Conservation (phyloP, 2,797 vertebrate species). For the Gephyroberyx darwinii region DNA sequence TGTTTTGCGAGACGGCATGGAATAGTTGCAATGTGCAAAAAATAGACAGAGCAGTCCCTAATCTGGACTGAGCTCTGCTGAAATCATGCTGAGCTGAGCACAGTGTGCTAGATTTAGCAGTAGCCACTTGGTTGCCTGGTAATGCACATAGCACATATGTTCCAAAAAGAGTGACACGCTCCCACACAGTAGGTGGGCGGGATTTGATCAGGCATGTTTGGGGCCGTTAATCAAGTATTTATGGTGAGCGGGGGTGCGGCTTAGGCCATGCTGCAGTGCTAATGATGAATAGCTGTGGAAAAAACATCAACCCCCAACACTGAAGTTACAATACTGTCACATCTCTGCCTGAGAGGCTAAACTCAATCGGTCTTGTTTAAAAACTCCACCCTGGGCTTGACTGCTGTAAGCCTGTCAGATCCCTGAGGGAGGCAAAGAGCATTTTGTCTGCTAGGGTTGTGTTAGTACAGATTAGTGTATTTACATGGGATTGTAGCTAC, state of each 20-base stretch:
- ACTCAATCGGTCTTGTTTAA: constrained; percentile 77
- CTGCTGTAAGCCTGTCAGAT: constrained; percentile 69
- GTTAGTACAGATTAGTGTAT: constrained; percentile 79
- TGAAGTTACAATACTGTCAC: constrained; percentile 68
- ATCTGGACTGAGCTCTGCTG: constrained; percentile 50
- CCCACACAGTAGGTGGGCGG: constrained; percentile 78
- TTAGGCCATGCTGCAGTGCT: constrained; percentile 65
- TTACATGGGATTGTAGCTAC: constrained; percentile 76
- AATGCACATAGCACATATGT: constrained; percentile 75
- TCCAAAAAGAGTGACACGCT: constrained; percentile 77
- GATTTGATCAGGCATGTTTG: constrained; percentile 78
- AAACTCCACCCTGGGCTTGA: constrained; percentile 60
- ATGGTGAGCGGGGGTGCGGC: constrained; percentile 73
- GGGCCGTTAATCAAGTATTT: constrained; percentile 82
- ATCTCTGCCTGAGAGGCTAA: constrained; percentile 53
- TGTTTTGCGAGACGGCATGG: constrained; percentile 30
- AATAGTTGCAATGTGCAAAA: constrained; percentile 49
- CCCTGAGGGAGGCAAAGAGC: constrained; percentile 65
- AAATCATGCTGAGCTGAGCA: constrained; percentile 48
- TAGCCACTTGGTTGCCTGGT: constrained; percentile 59
- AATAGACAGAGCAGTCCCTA: constrained; percentile 53
- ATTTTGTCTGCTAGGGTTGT: constrained; percentile 69
- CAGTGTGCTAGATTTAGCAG: constrained; percentile 62
- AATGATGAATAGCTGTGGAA: constrained; percentile 73
- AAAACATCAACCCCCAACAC: constrained; percentile 63